Evolutionary conservation across 2,797 vertebrate species (phyloP), one percentile per base, ranked within the genome.

Genomic region (Myotis planiceps): DNA sequence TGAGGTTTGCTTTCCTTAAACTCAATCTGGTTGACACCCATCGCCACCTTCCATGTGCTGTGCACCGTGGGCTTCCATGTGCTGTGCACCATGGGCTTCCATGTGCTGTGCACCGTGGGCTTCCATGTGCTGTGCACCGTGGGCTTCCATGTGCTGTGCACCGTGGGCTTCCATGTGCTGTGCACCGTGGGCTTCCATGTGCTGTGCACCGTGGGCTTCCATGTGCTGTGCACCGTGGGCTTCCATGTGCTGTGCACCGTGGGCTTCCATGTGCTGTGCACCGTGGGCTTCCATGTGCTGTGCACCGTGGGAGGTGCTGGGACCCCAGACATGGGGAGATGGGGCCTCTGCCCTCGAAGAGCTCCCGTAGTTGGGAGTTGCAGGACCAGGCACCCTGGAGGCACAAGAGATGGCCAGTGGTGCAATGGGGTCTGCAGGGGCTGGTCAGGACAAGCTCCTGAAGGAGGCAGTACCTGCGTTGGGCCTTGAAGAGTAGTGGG

Each of bases 41-140:
- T 65, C 0, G 1, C 2, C 2, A 0, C 23, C 49, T 34, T 42
- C 47, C 0, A 0, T 14, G 60, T 66, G 39, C 29, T 4, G 47
- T 27, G 47, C n/a, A 2, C 27, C 0, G 9, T 32, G 60, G 60
- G 6, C 49, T 34, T 42, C 47, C 0, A 0, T 14, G 60, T 71
- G 58, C 29, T 4, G 47, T 27, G 47, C n/a, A 2, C 27, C 0
- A 15, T 32, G 60, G 60, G 8, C n/a, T n/a, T n/a, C n/a, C n/a
- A n/a, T n/a, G n/a, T n/a, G n/a, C 29, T 4, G 47, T 27, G 47
- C n/a, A 2, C 27, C 0, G 9, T 32, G 60, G 60, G 6, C 49
- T 34, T 42, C 47, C 0, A 0, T 14, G 60, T 71, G 58, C 29
- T 4, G 47, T 27, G 47, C n/a, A 2, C 27, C 0, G 18, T 32